Conservation (phyloP, 2,888 invertebrate genomes). For the Dryadula phaetusa region DNA sequence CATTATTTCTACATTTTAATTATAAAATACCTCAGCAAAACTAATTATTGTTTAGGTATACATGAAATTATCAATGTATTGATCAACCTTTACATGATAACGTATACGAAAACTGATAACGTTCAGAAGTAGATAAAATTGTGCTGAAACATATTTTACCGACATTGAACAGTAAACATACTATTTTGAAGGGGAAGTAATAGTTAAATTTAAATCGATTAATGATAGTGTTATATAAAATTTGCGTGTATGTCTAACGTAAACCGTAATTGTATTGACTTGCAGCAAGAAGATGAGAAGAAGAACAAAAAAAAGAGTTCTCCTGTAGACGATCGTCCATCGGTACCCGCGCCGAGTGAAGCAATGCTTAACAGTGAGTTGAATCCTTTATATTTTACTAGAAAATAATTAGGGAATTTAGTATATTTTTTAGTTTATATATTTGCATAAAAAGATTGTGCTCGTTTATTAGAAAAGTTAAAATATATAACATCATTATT, state of each 20-base stretch:
- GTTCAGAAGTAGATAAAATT: constrained; percentile 67
- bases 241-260: constrained; percentile 66
- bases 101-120: constrained; percentile 68
- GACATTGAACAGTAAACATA: constrained; percentile 50
- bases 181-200: constrained; percentile 50
- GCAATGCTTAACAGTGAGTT: constrained; percentile 81
- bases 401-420: not conserved
- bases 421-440: not conserved
- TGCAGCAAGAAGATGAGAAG: constrained; percentile 79
- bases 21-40: constrained; percentile 19
- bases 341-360: constrained; percentile 79
- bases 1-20: constrained; percentile 1
- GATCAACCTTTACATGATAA: constrained; percentile 72
- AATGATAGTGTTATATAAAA: constrained; percentile 36
- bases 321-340: constrained; percentile 76
- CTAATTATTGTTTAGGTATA: constrained; percentile 12
- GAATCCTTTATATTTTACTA: not conserved
- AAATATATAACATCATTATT: not conserved
- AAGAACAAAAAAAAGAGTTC: constrained; percentile 77
- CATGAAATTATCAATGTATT: constrained; percentile 53
- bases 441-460: not conserved
- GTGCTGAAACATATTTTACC: constrained; percentile 34
- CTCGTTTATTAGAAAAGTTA: not conserved
- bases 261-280: constrained; percentile 55
- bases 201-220: constrained; percentile 32